Evolutionary conservation across 2,888 invertebrate genomes (phyloP).

Genomic region (Habroteleia sp.): DNA sequence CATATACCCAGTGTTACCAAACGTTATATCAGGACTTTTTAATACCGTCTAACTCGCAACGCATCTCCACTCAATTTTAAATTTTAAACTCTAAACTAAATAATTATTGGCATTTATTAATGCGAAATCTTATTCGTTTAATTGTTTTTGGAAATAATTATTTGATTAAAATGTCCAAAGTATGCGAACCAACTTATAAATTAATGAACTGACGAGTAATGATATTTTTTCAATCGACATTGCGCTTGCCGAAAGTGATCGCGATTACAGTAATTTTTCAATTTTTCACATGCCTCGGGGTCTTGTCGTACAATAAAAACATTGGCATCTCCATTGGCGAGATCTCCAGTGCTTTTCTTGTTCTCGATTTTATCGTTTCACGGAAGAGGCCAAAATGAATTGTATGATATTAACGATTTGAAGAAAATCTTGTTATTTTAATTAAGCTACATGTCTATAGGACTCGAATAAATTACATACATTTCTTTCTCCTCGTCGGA

Average conservation of each 20-base stretch:
- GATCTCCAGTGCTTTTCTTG: constrained; percentile 56
- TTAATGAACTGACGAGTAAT: constrained; percentile 6
- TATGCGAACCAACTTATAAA: too few species aligned
- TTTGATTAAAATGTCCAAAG: too few species aligned
- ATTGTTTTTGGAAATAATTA: too few species aligned
- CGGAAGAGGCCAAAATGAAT: constrained; percentile 50
- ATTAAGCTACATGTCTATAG: too few species aligned
- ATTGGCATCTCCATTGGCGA: constrained; percentile 59
- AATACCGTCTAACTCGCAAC: not conserved
- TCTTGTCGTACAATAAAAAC: constrained; percentile 57
- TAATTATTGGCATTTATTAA: too few species aligned
- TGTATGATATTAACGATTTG: constrained; percentile 38
- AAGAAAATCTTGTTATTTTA: constrained; percentile 42
- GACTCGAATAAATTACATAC: too few species aligned
- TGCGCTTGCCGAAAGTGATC: constrained; percentile 52
- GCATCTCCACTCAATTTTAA: not conserved
- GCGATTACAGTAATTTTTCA: constrained; percentile 48
- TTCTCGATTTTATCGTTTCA: constrained; percentile 56
- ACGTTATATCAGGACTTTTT: constrained; percentile 68
- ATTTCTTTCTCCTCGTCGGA: too few species aligned
- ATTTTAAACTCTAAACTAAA: too few species aligned
- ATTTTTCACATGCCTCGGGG: constrained; percentile 58
- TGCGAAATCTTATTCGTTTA: too few species aligned
- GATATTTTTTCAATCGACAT: constrained; percentile 30
- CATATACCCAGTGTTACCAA: constrained; percentile 75